Percentiles rank a stretch among this genome's conserved stretches.
phyloP scores from a whole-genome alignment of 2,797 vertebrate genomes.

The Phoebastria nigripes region DNA sequence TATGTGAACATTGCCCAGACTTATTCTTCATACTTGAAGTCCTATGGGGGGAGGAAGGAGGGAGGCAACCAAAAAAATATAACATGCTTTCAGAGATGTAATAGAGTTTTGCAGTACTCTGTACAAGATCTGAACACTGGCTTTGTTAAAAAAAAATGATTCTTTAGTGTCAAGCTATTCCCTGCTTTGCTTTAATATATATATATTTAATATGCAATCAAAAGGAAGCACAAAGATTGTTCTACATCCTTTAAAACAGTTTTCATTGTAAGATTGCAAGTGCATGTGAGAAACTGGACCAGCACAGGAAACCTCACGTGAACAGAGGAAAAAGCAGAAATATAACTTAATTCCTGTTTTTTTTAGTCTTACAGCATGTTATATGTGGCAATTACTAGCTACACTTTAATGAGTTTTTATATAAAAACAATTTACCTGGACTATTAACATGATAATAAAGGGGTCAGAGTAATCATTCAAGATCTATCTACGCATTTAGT shows the following conservation, averaged over 20 bases:
- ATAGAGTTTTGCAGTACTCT: neutral
- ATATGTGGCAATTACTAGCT: neutral
- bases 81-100: neutral
- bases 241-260: neutral
- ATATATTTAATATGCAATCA: neutral
- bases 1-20: neutral
- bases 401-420: neutral
- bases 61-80: neutral
- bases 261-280: neutral
- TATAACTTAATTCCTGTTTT: neutral
- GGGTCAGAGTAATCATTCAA: neutral
- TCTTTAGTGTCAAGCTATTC: neutral
- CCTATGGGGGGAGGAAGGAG: accelerated
- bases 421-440: neutral
- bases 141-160: neutral
- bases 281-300: neutral
- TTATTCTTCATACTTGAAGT: neutral
- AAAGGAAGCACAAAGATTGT: neutral
- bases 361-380: neutral
- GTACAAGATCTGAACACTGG: neutral
- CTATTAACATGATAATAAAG: neutral
- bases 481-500: neutral
- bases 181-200: neutral
- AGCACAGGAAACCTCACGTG: neutral
- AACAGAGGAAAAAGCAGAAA: neutral